Percentiles rank a stretch among this genome's conserved stretches.
Evolutionary conservation across 30 jellyfish, hydroid and myxozoan genomes (phyloP).

Genomic region (Nemopilema nomurai): DNA sequence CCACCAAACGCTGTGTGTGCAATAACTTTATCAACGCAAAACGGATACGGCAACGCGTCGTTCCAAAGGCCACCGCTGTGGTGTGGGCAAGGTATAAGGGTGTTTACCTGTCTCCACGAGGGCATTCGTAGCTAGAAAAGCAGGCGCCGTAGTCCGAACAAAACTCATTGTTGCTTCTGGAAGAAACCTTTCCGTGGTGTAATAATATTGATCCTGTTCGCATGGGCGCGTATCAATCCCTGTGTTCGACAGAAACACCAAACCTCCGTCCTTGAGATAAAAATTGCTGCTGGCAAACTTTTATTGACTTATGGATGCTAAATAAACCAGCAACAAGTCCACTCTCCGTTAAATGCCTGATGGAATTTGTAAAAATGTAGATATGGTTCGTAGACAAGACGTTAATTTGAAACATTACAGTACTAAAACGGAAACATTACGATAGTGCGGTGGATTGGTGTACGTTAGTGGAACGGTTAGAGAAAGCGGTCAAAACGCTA

Average conservation of each 20-base stretch:
- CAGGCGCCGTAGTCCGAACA: too few species aligned
- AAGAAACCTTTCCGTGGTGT: neutral
- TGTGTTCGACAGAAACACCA: constrained; percentile 18
- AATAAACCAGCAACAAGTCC: too few species aligned
- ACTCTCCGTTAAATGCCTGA: neutral
- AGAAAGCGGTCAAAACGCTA: neutral
- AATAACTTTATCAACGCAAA: too few species aligned
- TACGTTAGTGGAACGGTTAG: neutral
- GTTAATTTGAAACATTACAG: neutral
- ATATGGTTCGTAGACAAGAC: neutral
- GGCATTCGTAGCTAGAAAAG: too few species aligned
- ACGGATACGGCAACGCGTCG: neutral
- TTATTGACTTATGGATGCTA: too few species aligned
- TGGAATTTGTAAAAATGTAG: neutral
- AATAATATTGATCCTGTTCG: constrained; percentile 7
- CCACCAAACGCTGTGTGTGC: too few species aligned
- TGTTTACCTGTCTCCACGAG: neutral
- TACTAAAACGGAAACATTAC: too few species aligned
- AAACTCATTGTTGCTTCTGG: neutral
- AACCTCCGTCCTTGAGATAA: constrained; percentile 43
- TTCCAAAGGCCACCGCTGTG: too few species aligned
- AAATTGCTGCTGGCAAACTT: neutral
- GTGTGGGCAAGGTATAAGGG: too few species aligned
- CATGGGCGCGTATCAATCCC: constrained; percentile 1
- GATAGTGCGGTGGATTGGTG: too few species aligned